Percentiles rank a stretch among this genome's conserved stretches.
Conservation (phyloP, 2,797 vertebrate species). For the Sarcophilus harrisii region DNA sequence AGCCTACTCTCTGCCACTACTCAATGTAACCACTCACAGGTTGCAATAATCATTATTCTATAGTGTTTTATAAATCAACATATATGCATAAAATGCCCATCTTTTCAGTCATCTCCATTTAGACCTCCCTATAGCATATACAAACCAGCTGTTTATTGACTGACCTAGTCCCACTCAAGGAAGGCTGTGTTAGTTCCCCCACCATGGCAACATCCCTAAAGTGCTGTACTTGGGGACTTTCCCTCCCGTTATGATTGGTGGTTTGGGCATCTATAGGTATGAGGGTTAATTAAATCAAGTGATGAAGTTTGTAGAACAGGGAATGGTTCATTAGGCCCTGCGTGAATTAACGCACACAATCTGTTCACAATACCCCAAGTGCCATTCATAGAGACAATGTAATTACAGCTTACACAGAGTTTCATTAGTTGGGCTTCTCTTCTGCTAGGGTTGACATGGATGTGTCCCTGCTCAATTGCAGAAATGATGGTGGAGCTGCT, state of each 20-base stretch:
- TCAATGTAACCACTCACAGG: neutral
- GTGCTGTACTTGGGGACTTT: conserved; percentile 22
- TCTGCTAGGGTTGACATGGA: conserved; percentile 66
- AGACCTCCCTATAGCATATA: too few relatives aligned
- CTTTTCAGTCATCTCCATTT: neutral
- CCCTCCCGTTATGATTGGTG: conserved; percentile 60
- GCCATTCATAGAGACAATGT: conserved; percentile 78
- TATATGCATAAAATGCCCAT: neutral
- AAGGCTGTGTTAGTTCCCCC: neutral
- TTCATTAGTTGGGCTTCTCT: conserved; percentile 77
- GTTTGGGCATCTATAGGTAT: conserved; percentile 49
- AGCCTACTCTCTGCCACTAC: neutral
- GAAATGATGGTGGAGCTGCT: conserved; percentile 39
- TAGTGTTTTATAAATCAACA: neutral
- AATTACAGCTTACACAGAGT: conserved; percentile 82
- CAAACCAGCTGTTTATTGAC: neutral
- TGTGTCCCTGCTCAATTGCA: conserved; percentile 58
- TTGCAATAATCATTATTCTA: neutral
- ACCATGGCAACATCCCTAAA: neutral
- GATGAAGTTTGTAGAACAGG: conserved; percentile 82
- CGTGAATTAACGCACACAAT: conserved; percentile 75
- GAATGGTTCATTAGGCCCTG: conserved; percentile 83
- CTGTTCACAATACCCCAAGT: conserved; percentile 74
- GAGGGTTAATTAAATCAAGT: conserved; percentile 82
- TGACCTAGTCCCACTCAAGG: neutral